Evolutionary conservation across 2,797 vertebrate genomes (phyloP).

Genomic region (Acanthornis magna): DNA sequence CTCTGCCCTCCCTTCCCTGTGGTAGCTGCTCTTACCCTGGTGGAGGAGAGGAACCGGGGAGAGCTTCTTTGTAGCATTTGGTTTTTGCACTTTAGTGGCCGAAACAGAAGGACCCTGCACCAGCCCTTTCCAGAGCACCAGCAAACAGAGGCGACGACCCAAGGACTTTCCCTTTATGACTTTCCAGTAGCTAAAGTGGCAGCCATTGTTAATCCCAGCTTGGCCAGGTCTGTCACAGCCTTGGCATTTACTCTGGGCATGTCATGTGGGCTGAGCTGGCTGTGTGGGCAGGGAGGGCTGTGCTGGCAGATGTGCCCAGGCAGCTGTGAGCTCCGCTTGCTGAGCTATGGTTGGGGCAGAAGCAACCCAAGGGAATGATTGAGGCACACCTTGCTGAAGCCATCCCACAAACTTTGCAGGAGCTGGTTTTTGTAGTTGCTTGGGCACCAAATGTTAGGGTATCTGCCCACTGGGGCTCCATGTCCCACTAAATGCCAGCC

Average conservation of each 20-base stretch:
- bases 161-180: background rate
- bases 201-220: background rate
- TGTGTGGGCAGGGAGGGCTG: background rate
- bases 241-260: background rate
- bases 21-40: background rate
- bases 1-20: background rate
- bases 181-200: background rate
- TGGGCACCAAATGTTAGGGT: background rate
- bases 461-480: background rate
- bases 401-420: background rate
- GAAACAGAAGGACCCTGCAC: background rate
- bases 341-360: background rate
- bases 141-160: background rate
- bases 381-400: background rate
- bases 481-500: background rate
- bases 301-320: background rate
- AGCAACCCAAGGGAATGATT: background rate
- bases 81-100: conserved; percentile 1
- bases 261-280: accelerated
- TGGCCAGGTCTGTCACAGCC: background rate
- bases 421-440: background rate
- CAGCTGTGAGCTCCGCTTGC: background rate
- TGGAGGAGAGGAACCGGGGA: background rate
- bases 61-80: conserved; percentile 2
- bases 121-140: conserved; percentile 45